Evolutionary conservation across 2,113 vertebrate species (phyloP).

Genomic region (Herpailurus yagouaroundi): DNA sequence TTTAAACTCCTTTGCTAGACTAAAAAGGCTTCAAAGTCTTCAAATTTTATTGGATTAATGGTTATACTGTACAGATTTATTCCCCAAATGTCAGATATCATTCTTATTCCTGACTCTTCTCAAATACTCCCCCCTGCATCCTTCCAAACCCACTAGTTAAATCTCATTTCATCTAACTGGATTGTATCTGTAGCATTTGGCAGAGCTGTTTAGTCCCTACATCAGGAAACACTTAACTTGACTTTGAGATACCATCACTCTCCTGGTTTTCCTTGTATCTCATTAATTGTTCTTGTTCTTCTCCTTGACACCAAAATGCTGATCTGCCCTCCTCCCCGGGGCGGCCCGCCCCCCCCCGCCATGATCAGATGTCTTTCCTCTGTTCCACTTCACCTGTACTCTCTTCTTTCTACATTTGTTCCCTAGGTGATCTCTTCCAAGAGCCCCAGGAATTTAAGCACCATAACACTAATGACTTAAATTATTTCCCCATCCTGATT

Average conservation of each 20-base stretch:
- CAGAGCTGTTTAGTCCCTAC: neutral
- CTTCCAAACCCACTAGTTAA: neutral
- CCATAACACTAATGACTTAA: neutral
- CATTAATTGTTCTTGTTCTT: neutral
- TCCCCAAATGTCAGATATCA: neutral
- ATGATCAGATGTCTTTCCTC: neutral
- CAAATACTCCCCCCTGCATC: neutral
- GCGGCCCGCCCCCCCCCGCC: neutral
- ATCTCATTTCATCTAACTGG: neutral
- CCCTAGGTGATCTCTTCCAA: neutral
- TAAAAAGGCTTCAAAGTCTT: neutral
- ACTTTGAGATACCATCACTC: neutral
- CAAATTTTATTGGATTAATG: neutral
- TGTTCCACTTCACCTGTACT: neutral
- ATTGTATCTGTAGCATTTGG: neutral
- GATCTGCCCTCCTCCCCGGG: neutral
- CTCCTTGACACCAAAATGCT: neutral
- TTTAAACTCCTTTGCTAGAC: neutral
- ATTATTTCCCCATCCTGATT: neutral
- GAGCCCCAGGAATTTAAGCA: neutral
- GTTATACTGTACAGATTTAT: neutral
- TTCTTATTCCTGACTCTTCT: neutral
- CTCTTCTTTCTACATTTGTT: neutral
- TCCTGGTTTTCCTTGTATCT: neutral
- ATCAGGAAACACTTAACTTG: neutral